Percentiles rank a stretch among this genome's conserved stretches.
Conservation (phyloP, 2,797 vertebrate genomes). For the Malacoraja senta region DNA sequence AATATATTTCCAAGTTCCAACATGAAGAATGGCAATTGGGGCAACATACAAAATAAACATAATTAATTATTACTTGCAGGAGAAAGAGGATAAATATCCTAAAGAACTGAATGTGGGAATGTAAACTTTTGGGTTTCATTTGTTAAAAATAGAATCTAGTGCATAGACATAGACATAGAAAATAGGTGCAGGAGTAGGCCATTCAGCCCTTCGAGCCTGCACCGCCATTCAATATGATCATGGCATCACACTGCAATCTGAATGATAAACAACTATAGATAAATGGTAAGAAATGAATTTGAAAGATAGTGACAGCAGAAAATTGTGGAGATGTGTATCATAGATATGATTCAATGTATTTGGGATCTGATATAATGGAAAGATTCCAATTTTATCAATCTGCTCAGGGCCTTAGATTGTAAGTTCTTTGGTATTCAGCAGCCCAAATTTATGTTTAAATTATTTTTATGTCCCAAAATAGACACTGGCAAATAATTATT, state of each 20-base stretch:
- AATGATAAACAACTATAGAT: not conserved
- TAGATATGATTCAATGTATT: not conserved
- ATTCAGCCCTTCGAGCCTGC: too few relatives aligned
- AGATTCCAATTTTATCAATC: not conserved
- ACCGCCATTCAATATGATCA: too few relatives aligned
- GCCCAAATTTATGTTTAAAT: not conserved
- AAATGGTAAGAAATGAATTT: not conserved
- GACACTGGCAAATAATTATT: not conserved
- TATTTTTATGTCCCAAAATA: not conserved
- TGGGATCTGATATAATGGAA: not conserved
- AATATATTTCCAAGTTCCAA: not conserved
- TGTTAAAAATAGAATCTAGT: too few relatives aligned
- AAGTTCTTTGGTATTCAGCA: not conserved
- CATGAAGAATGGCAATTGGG: not conserved
- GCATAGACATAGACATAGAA: too few relatives aligned
- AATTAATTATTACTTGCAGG: not conserved
- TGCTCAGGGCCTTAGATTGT: not conserved
- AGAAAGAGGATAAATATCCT: not conserved
- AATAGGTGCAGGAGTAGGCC: too few relatives aligned
- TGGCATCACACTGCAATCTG: not conserved
- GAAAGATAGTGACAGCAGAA: not conserved
- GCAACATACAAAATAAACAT: not conserved
- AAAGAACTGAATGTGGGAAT: not conserved
- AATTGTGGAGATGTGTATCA: not conserved
- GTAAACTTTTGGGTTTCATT: not conserved